Evolutionary conservation across 2,888 invertebrate genomes (phyloP).

Genomic region (Cecidostiba fungosa): DNA sequence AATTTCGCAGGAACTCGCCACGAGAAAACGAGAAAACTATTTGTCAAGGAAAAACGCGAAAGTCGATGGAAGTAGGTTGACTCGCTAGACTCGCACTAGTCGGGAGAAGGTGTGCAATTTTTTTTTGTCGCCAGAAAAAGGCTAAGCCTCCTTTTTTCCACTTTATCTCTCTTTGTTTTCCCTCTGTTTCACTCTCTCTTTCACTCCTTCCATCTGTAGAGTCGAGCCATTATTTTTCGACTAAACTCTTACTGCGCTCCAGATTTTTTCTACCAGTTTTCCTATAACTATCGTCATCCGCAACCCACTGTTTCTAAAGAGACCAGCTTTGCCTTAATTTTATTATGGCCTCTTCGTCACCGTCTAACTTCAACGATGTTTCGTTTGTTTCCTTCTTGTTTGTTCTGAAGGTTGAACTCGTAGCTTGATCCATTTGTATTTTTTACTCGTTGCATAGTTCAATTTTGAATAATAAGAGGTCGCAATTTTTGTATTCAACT

Average conservation of each 20-base stretch:
- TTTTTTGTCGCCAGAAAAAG: conserved; percentile 57
- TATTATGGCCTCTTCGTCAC: conserved; percentile 26
- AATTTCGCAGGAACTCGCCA: conserved; percentile 16
- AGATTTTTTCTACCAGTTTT: conserved; percentile 43
- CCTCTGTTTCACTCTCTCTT: conserved; percentile 29
- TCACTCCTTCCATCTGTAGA: conserved; percentile 21
- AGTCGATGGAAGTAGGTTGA: conserved; percentile 25
- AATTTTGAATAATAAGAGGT: too few species aligned
- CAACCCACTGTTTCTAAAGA: conserved; percentile 45
- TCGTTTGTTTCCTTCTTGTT: neutral
- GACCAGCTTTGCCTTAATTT: conserved; percentile 34
- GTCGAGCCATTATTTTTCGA: conserved; percentile 58
- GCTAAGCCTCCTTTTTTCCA: conserved; percentile 55
- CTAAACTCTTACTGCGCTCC: conserved; percentile 51
- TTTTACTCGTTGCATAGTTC: too few species aligned
- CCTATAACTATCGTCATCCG: conserved; percentile 53
- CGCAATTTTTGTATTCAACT: too few species aligned
- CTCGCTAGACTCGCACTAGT: conserved; percentile 8
- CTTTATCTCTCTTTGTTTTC: conserved; percentile 35
- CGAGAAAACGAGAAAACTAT: conserved; percentile 37
- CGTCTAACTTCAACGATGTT: neutral
- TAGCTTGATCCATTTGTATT: neutral
- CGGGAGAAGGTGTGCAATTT: neutral
- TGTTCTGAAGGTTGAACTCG: conserved; percentile 20
- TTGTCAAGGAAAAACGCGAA: conserved; percentile 30